A percentile compares a stretch with the other conserved stretches of the same genome.
Conservation (phyloP, 92 coral and sea anemone species). For the Epizoanthus rinbou region DNA sequence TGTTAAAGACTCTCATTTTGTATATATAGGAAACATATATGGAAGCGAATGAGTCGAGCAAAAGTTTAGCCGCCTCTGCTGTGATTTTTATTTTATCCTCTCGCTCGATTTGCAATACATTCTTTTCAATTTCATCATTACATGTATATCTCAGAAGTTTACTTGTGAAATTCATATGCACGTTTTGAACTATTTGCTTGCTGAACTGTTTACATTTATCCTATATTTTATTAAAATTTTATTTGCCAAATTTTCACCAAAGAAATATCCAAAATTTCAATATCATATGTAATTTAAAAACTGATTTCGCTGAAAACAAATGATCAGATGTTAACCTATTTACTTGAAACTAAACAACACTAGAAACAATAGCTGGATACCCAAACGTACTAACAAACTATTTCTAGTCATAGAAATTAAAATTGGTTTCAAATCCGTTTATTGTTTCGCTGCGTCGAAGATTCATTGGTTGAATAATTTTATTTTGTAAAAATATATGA, state of each 20-base stretch:
- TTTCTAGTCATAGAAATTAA: conserved; percentile 20
- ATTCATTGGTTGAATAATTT: conserved; percentile 18
- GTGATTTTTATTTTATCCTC: conserved; percentile 18
- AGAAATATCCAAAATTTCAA: background rate
- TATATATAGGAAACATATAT: background rate
- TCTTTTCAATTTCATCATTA: background rate
- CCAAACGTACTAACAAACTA: conserved; percentile 1
- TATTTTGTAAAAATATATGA: conserved; percentile 4
- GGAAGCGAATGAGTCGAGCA: conserved; percentile 12
- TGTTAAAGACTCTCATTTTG: conserved; percentile 1
- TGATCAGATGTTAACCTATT: background rate
- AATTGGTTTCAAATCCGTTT: background rate
- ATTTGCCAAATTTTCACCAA: background rate
- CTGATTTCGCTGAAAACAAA: background rate
- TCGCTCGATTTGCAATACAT: conserved; percentile 12
- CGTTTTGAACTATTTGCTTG: conserved; percentile 2
- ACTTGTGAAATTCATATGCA: background rate
- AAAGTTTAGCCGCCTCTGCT: conserved; percentile 11
- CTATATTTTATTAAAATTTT: background rate
- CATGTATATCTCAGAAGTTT: background rate
- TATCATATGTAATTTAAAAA: background rate
- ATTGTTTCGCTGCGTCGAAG: background rate
- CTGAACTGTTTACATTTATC: conserved; percentile 5
- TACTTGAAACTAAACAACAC: conserved; percentile 3
- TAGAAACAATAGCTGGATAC: conserved; percentile 4